Evolutionary conservation across 2,888 invertebrate species (phyloP).

Genomic region (Pachliopta kotzebuea): DNA sequence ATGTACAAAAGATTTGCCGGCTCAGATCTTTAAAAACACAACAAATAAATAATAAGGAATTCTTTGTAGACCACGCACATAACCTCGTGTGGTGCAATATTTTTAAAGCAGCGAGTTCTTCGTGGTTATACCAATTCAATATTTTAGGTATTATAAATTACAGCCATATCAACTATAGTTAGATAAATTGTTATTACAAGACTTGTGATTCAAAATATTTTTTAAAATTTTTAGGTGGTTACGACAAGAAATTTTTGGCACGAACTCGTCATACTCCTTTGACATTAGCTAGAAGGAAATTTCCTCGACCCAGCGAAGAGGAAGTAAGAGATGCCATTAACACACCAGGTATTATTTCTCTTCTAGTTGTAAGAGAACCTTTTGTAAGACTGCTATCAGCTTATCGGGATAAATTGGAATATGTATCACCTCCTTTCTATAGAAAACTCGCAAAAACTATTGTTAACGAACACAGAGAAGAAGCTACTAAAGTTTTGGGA

Average conservation of each 20-base stretch:
- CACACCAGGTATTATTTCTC: slow-evolving; percentile 82
- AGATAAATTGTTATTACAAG: not conserved
- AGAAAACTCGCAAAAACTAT: slow-evolving; percentile 84
- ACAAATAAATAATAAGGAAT: slow-evolving; percentile 86
- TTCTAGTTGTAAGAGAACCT: slow-evolving; percentile 86
- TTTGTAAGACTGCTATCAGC: slow-evolving; percentile 87
- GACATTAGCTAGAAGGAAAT: slow-evolving; percentile 84
- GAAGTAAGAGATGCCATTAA: slow-evolving; percentile 81
- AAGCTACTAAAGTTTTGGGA: slow-evolving; percentile 52
- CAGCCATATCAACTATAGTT: not conserved
- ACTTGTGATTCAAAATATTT: not conserved
- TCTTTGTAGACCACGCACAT: slow-evolving; percentile 84
- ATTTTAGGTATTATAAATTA: slow-evolving; percentile 76
- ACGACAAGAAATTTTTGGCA: slow-evolving; percentile 80
- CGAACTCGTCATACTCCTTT: slow-evolving; percentile 82
- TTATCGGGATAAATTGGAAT: slow-evolving; percentile 87
- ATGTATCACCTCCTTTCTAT: slow-evolving; percentile 84
- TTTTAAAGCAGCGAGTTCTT: slow-evolving; percentile 89
- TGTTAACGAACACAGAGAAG: slow-evolving; percentile 80
- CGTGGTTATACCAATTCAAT: slow-evolving; percentile 90
- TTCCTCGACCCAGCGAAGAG: slow-evolving; percentile 83
- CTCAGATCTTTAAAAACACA: slow-evolving; percentile 51
- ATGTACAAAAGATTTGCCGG: slow-evolving; percentile 74
- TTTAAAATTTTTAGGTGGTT: slow-evolving; percentile 69
- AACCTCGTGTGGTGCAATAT: slow-evolving; percentile 88